Evolutionary conservation across 2,113 vertebrate species (phyloP).

Genomic region (Scartelaos histophorus): DNA sequence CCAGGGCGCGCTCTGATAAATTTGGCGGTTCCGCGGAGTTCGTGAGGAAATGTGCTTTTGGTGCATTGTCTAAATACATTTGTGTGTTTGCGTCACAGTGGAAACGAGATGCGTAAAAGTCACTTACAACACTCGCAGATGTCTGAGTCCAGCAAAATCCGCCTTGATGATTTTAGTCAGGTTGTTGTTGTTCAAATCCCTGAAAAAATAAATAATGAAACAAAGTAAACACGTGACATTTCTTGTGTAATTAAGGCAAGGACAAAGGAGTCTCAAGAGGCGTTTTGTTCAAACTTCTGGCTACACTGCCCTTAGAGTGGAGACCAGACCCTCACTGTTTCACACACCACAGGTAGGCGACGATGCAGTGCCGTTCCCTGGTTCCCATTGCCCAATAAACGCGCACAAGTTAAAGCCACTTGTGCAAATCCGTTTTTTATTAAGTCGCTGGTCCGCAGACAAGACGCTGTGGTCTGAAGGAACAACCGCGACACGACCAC

Average conservation of each 20-base stretch:
- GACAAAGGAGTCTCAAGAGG: not conserved
- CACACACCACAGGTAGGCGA: conserved; percentile 21
- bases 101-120: conserved; percentile 1
- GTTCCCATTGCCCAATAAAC: conserved; percentile 40
- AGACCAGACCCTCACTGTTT: conserved; percentile 17
- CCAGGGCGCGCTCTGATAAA: conserved; percentile 17
- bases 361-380: conserved; percentile 29
- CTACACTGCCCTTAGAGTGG: conserved; percentile 9
- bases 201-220: conserved; percentile 58
- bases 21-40: not conserved
- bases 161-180: conserved; percentile 96
- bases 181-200: conserved; percentile 98
- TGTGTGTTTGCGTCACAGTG: not conserved
- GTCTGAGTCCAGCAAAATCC: conserved; percentile 91
- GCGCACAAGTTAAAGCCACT: conserved; percentile 55
- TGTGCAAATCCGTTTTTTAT: conserved; percentile 76
- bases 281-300: conserved; percentile 23
- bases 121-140: conserved; percentile 97
- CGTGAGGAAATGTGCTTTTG: conserved; percentile 7
- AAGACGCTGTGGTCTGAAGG: conserved; percentile 66
- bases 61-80: conserved; percentile 1
- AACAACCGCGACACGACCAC: conserved; percentile 62
- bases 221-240: not conserved
- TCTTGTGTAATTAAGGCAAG: conserved; percentile 6
- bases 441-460: conserved; percentile 68